Evolutionary conservation across 1,140 invertebrate genomes (phyloP).

Genomic region (Luehdorfia chinensis): DNA sequence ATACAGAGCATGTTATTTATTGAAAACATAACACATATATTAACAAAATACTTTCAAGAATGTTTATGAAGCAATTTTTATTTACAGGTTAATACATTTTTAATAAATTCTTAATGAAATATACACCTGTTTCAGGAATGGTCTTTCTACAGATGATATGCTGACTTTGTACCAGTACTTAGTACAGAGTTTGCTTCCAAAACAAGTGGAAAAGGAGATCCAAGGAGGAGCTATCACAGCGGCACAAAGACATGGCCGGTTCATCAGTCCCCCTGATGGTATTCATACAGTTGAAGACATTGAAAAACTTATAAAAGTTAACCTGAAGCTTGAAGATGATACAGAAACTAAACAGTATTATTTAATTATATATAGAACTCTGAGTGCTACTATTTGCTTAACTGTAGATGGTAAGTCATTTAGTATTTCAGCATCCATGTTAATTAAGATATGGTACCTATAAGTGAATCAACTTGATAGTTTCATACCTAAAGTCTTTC

Average conservation of each 20-base stretch:
- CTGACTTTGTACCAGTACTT: slow-evolving; percentile 91
- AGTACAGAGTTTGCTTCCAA: slow-evolving; percentile 84
- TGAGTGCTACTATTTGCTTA: slow-evolving; percentile 88
- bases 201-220: slow-evolving; percentile 85
- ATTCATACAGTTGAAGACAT: slow-evolving; percentile 80
- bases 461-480: too few relatives aligned
- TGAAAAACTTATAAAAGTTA: slow-evolving; percentile 85
- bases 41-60: too few relatives aligned
- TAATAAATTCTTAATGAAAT: too few relatives aligned
- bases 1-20: too few relatives aligned
- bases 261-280: slow-evolving; percentile 58
- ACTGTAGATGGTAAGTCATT: slow-evolving; percentile 80
- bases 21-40: too few relatives aligned
- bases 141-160: slow-evolving; percentile 88
- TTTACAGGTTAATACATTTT: too few relatives aligned
- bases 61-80: too few relatives aligned
- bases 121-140: slow-evolving; percentile 86
- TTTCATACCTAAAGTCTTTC: too few relatives aligned
- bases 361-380: slow-evolving; percentile 87
- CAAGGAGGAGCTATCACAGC: slow-evolving; percentile 79
- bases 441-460: neutral
- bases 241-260: slow-evolving; percentile 61
- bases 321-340: slow-evolving; percentile 79
- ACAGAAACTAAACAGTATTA: slow-evolving; percentile 81
- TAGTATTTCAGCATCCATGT: slow-evolving; percentile 12